Base-by-base conservation (phyloP, 1,140 invertebrate genomes). In the Platyura marginata region DNA sequence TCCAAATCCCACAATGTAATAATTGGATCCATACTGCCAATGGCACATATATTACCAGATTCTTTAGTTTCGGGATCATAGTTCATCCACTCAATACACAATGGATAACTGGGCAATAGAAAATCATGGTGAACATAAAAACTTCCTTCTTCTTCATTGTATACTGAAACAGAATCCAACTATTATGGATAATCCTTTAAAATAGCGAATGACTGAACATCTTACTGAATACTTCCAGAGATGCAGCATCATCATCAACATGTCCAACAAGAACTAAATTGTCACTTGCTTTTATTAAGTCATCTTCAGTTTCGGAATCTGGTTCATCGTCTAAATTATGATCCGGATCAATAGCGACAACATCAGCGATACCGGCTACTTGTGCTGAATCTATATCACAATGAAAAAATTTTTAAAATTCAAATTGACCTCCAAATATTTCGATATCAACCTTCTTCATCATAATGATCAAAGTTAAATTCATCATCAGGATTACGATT, bases 1-100 rank as follows among this genome's bases (percentile, higher is more conserved):
- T 97, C 92, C 22, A 97, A 62, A 62, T 98, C 90, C 92, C 92
- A 97, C 10, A 97, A 73, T 47, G 89, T 78, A 44, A 98, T 94
- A 35, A 87, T 72, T 2, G 90, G 79, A 46, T 79, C 77, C 85
- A 97, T 93, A 32, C 77, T 80, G 13, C 90, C 92, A 51, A 97
- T 71, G 3, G 91, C 92, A 51, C 89, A 79, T 49, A 91, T 75
- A 61, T 93, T 96, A 16, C 79, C 88, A 67, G 49, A 35, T 52
- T 49, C 57, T 13, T 59, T 54, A 44, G 56, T 59, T 22, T 57
- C 59, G 23, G 81, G 74, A 61, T 92, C 81, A 66, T 78, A 88
- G 58, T 83, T 79, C 25, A 95, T 60, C 87, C 90, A 95, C 62
- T 95, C 90, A 21, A 95, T 72, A 53, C 85, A 89, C 6, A 96